phyloP scores from a whole-genome alignment of 2,797 vertebrate species.

The Phrynocephalus vlangalii region DNA sequence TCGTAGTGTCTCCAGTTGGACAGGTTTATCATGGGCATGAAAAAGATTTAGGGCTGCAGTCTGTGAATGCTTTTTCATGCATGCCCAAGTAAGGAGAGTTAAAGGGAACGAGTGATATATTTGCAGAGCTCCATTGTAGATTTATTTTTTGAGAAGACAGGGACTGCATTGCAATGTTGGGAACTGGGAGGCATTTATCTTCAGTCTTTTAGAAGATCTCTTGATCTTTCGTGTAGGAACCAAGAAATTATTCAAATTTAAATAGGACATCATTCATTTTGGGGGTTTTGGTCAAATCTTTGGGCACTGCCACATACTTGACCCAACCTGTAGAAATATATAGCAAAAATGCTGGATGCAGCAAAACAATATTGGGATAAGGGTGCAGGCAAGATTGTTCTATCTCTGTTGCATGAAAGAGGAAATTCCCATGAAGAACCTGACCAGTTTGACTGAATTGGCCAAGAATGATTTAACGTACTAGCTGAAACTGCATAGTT shows the following conservation, averaged over 20 bases:
- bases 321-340: background rate
- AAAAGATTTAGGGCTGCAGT: background rate
- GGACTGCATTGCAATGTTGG: background rate
- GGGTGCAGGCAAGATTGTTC: too few relatives aligned
- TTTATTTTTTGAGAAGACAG: background rate
- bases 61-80: background rate
- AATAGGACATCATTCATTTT: background rate
- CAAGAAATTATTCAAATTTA: background rate
- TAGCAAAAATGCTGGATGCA: background rate
- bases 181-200: background rate
- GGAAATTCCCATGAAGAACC: background rate
- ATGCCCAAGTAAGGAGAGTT: background rate
- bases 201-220: background rate
- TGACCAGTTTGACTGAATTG: background rate
- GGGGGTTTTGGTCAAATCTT: constrained; percentile 24
- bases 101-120: background rate
- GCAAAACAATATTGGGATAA: background rate
- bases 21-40: background rate
- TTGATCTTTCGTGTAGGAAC: background rate
- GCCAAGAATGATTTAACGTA: background rate
- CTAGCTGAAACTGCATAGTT: background rate
- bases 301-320: background rate
- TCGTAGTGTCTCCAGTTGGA: background rate
- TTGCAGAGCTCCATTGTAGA: background rate
- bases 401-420: background rate